Base-by-base conservation (phyloP, 30 jellyfish, hydroid and myxozoan species). In the Nemopilema nomurai region DNA sequence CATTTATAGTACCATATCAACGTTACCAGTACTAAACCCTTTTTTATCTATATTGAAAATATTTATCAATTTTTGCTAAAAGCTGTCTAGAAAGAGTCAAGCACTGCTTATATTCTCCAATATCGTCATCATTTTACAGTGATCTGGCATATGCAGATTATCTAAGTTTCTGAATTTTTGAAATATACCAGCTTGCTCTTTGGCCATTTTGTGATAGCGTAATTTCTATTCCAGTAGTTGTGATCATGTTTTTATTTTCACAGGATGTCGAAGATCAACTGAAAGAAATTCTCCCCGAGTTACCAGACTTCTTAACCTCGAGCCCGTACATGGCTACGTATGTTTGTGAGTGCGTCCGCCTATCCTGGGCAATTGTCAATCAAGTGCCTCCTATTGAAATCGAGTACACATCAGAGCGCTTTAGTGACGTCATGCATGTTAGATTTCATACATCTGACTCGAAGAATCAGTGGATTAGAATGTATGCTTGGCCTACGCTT, bases 301-400 rank as follows among this genome's bases (percentile, higher is more conserved):
- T 87, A 49, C 96, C 96, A 1, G 91, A 90, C 28, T 80, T 71
- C 64, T 32, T 89, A 67, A 51, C 91, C 62, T 74, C 90, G 32
- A 78, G 71, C 52, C 97, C 96, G 18, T 94, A 94, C 79, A 80
- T 94, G 80, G 91, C 97, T 32, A 33, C 88, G 33, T 94, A 82
- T 62, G 62, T 93, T 24, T 77, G 96, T 30, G 99, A 94, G 65
- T 94, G 99, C 77, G 96, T 83, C 13, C 86, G 99, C 22, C 63
- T 94, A n/a, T 86, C 97, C 0, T 94, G 99, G 99, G 86, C 97
- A 0, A 79, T 94, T 73, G 96, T 78, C 80, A 94, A 94, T 77
- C 99, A 94, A 89, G 69, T 81, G 21, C 96, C 96, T 0, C 97
- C 97, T 0, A 29, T 94, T 51, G 99, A 94, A 77, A 69, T 94